Percentiles rank a stretch among this genome's conserved stretches.
phyloP scores from a whole-genome alignment of 2,797 vertebrate species.

The Ciconia nigra region DNA sequence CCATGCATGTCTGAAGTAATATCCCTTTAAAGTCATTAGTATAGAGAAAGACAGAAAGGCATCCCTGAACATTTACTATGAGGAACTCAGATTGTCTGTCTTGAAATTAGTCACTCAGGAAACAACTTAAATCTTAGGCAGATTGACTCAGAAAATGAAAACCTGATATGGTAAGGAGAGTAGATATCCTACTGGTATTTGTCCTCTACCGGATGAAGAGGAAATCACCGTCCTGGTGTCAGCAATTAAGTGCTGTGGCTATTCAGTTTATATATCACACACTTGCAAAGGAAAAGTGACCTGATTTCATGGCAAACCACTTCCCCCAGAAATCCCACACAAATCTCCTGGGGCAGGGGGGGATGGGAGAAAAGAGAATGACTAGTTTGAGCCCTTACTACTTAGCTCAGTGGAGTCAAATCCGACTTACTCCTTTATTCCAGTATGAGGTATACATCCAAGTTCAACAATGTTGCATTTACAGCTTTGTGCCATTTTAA shows the following conservation, averaged over 20 bases:
- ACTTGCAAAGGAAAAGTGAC: not conserved
- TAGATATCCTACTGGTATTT: not conserved
- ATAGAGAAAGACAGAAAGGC: not conserved
- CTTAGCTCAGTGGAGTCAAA: not conserved
- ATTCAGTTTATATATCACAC: not conserved
- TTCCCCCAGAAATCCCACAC: not conserved
- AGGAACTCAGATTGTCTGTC: not conserved
- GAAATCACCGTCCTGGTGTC: not conserved
- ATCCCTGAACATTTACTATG: not conserved
- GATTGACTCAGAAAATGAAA: not conserved
- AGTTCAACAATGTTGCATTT: not conserved
- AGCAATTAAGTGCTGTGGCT: not conserved
- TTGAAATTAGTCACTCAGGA: not conserved
- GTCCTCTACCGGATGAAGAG: not conserved
- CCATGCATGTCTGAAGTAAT: not conserved
- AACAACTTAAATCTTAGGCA: not conserved
- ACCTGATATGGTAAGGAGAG: not conserved
- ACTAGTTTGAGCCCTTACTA: not conserved
- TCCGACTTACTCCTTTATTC: not conserved
- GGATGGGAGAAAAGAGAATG: not conserved
- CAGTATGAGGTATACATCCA: rapidly evolving
- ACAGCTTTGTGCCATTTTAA: not conserved
- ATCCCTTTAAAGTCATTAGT: not conserved
- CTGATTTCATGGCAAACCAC: not conserved
- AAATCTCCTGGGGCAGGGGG: not conserved